Evolutionary conservation across 2,113 vertebrate species (phyloP).

Genomic region (Mus pahari): DNA sequence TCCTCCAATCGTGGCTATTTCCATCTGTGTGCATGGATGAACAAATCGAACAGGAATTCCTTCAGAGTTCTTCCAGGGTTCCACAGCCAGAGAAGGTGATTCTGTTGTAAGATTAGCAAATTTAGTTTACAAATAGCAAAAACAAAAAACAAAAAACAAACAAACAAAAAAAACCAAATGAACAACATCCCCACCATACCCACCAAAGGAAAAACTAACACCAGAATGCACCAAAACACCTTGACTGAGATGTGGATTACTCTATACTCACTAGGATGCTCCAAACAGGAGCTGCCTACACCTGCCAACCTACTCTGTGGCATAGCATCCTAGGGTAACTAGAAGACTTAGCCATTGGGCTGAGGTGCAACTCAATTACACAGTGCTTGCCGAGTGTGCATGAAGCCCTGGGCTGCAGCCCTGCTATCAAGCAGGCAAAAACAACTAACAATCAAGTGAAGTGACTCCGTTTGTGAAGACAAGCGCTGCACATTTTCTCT

Average conservation of each 20-base stretch:
- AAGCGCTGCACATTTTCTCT: background rate
- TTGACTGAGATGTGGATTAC: background rate
- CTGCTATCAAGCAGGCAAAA: background rate
- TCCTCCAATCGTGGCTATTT: slow-evolving; percentile 87
- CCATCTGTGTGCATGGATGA: slow-evolving; percentile 89
- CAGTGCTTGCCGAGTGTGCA: background rate
- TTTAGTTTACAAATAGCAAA: slow-evolving; percentile 53
- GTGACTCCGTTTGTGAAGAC: background rate
- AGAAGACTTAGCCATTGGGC: background rate
- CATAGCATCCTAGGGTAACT: background rate
- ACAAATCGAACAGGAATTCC: slow-evolving; percentile 89
- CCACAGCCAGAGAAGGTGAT: slow-evolving; percentile 82
- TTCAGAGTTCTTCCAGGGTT: slow-evolving; percentile 87
- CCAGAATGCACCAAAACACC: background rate
- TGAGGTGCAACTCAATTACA: background rate
- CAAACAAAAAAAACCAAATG: background rate
- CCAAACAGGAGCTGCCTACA: background rate
- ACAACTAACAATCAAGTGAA: background rate
- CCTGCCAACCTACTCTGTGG: background rate
- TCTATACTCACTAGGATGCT: background rate
- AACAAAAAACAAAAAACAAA: too few relatives aligned
- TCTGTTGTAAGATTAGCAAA: slow-evolving; percentile 86
- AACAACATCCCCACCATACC: background rate
- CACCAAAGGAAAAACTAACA: background rate
- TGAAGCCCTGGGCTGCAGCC: background rate